These are phyloP conservation scores for Trididemnum miniatum DNA, from an alignment of 23 tunicate genomes.

Conservation along the genomic window DNA sequence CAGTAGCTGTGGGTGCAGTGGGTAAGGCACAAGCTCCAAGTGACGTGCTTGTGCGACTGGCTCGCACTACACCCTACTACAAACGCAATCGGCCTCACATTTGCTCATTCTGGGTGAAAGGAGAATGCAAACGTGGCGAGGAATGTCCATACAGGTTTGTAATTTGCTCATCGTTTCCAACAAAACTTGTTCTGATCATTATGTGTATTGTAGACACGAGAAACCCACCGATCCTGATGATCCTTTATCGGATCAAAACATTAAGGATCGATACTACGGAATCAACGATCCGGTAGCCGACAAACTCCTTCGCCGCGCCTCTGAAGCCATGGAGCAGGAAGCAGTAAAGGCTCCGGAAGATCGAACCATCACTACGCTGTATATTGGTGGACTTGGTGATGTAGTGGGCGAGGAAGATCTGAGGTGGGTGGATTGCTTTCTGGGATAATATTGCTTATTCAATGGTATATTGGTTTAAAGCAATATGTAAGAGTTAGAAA, in stretches of 20 bases:
- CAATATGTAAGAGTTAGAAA: no score
- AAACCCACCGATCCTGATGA: conserved; percentile 99
- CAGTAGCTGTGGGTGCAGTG: conserved; percentile 88
- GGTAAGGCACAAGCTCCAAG: conserved; percentile 86
- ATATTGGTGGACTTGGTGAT: conserved; percentile 83
- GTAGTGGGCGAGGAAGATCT: conserved; percentile 81
- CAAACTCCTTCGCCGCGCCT: conserved; percentile 73
- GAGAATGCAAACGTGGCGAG: conserved; percentile 98
- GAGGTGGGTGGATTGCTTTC: no score
- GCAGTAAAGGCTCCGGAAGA: conserved; percentile 90
- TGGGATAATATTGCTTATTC: no score
- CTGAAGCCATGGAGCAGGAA: conserved; percentile 54
- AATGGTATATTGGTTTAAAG: no score
- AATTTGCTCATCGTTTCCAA: background rate
- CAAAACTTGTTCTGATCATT: background rate
- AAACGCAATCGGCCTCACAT: conserved; percentile 96
- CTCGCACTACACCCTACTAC: conserved; percentile 92
- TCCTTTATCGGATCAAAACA: conserved; percentile 98
- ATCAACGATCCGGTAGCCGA: conserved; percentile 98
- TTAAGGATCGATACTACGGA: conserved; percentile 98
- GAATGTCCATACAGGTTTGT: conserved; percentile 94
- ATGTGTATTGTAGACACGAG: conserved; percentile 68
- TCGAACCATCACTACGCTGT: conserved; percentile 91
- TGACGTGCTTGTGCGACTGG: conserved; percentile 72
- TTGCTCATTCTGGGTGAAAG: conserved; percentile 99